A percentile compares a stretch with the other conserved stretches of the same genome.
Evolutionary conservation across 1,140 invertebrate species (phyloP).

Genomic region (Calycopis cecrops): DNA sequence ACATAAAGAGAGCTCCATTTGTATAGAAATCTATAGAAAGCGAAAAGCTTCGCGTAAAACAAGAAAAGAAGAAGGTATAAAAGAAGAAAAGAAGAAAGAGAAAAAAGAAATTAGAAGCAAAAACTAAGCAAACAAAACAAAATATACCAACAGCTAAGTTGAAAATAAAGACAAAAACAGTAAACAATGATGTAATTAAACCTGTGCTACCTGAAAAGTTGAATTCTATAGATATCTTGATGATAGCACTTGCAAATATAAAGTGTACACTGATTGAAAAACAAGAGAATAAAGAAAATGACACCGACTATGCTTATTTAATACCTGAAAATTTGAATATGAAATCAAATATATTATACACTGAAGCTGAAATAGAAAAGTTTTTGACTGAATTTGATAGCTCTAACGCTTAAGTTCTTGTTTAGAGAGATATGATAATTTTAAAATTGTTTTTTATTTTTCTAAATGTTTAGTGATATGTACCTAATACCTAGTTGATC

Average conservation of each 20-base stretch:
- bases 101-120: conserved; percentile 18
- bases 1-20: conserved; percentile 16
- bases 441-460: conserved; percentile 5
- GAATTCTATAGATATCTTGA: conserved; percentile 2
- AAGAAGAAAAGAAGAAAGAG: conserved; percentile 8
- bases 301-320: conserved; percentile 11
- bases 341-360: conserved; percentile 14
- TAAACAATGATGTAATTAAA: neutral
- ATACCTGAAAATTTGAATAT: conserved; percentile 14
- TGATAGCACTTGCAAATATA: conserved; percentile 18
- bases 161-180: conserved; percentile 11
- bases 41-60: conserved; percentile 10
- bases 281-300: conserved; percentile 18
- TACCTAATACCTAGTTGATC: too few species aligned
- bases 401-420: conserved; percentile 2
- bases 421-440: conserved; percentile 1
- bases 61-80: conserved; percentile 5
- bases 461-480: conserved; percentile 1
- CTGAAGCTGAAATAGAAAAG: conserved; percentile 18
- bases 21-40: conserved; percentile 17
- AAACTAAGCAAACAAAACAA: conserved; percentile 12
- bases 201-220: conserved; percentile 4
- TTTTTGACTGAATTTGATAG: conserved; percentile 12
- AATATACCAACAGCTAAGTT: conserved; percentile 5
- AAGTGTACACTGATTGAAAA: conserved; percentile 14